Percentiles rank a stretch among this genome's conserved stretches.
These are phyloP conservation scores for Diabrotica virgifera DNA, from an alignment of 1,140 invertebrate genomes.

Conservation along the genomic window DNA sequence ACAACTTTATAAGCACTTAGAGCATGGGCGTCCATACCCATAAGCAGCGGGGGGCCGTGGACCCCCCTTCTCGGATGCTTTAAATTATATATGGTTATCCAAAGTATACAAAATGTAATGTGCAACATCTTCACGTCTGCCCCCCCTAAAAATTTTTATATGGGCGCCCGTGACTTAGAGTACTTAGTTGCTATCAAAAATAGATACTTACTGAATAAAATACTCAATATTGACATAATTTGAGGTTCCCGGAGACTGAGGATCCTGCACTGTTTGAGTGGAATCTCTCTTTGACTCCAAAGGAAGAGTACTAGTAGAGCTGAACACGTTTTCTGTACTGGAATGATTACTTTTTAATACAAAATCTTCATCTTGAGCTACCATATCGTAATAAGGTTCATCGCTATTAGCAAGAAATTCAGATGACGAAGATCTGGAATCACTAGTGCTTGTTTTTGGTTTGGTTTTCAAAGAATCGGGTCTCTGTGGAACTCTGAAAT, in stretches of 20 bases:
- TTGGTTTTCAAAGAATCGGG: constrained; percentile 52
- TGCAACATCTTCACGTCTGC: too few species aligned
- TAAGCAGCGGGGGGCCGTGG: too few species aligned
- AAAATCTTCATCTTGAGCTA: constrained; percentile 72
- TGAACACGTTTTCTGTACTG: constrained; percentile 60
- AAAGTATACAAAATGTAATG: too few species aligned
- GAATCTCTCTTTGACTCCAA: constrained; percentile 45
- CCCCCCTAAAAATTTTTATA: too few species aligned
- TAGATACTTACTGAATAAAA: constrained; percentile 71
- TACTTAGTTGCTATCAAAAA: neutral
- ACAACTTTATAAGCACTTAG: too few species aligned
- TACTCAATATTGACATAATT: constrained; percentile 91
- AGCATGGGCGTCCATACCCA: too few species aligned
- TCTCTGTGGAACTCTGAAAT: constrained; percentile 61
- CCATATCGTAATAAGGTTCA: constrained; percentile 80
- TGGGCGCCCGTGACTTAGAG: too few species aligned
- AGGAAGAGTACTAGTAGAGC: constrained; percentile 60
- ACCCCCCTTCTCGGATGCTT: too few species aligned
- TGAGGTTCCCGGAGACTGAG: constrained; percentile 71
- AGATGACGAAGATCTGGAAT: constrained; percentile 44
- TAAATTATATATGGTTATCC: too few species aligned
- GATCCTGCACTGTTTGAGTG: constrained; percentile 53
- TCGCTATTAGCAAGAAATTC: constrained; percentile 56
- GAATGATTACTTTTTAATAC: constrained; percentile 50
- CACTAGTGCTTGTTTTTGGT: constrained; percentile 40